Evolutionary conservation across 2,113 vertebrate genomes (phyloP), one percentile per base, ranked within the genome.

Genomic region (Rhea pennata): DNA sequence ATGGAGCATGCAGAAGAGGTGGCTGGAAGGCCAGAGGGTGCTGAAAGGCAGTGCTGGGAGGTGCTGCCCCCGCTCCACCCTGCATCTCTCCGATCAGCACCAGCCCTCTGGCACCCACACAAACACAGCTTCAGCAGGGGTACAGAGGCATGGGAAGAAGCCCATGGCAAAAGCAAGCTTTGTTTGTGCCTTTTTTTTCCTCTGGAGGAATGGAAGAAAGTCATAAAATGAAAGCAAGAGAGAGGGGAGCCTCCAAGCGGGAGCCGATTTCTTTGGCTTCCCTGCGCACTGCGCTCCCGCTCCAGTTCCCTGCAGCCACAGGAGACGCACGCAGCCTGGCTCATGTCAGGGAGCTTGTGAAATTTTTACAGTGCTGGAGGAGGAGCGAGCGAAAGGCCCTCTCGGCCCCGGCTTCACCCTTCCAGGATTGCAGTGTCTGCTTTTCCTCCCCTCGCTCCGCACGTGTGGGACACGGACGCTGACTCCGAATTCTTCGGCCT

Each of bases 281-380:
- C 0, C 80, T 48, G 1, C 4, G 15, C 0, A 1, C 69, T 2
- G 27, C 46, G 14, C 54, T 53, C 51, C 79, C 46, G 40, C 74
- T 53, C 51, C 33, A 1, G 11, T 11, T 61, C 72, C 54, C 3
- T 5, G 13, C 6, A 7, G 13, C 12, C 5, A 10, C 1, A 0
- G 15, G 10, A 74, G 23, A 42, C 4, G 1, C 3, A 33, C 10
- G 11, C 15, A 50, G 50, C 59, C 80, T n/a, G 88, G 50, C 54
- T 27, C 64, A n/a, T 31, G 48, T 62, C 1, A 8, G 27, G 36
- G 44, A 78, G 29, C 51, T 81, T 46, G 14, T 33, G 77, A 21
- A 42, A n/a, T 31, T 26, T 36, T 61, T 77, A 19, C 23, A 36
- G 74, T 3, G 10, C 27, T 6, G 16, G 48, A 16, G 16, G 33